Base-by-base conservation (phyloP, 2,888 invertebrate genomes). In the Herminia tarsipennalis region DNA sequence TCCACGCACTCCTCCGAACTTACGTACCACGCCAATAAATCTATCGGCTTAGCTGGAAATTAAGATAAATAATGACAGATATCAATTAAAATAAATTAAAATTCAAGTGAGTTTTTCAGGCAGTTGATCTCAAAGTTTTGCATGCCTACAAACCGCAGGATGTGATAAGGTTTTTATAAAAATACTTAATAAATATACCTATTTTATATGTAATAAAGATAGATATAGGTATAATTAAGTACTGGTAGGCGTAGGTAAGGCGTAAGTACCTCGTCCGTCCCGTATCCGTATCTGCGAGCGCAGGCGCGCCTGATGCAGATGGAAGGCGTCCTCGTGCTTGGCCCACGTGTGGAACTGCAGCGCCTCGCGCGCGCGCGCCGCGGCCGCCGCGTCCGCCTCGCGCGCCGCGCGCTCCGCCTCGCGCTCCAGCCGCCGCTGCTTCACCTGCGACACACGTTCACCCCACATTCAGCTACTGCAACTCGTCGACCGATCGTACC, bases 321-420 rank as follows among this genome's bases (percentile, higher is more conserved):
- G 99, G 91, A 99, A 99, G 82, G 97, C 95, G 85, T 99, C 98
- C 88, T 99, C 99, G 76, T 99, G 98, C 24, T 96, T 94, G 74
- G 97, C 96, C 98, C 99, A 99, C 73, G 97, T 97, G 80, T 80
- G 97, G 97, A 43, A 97, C 96, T 39, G 98, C 95, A 88, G 98
- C 95, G 88, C 97, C 96, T 74, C 97, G 94, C 66, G 93, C 74
- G 99, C 98, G 71, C 97, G 92, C 78, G 96, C 92, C 75, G 95
- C 94, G 83, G 95, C 94, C 78, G 97, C 97, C 51, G 87, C 79
- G 75, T 89, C 90, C 52, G 96, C 95, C 75, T 97, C 97, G 85
- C 76, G 95, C 93, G 94, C 95, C 70, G 95, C 95, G 3, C 97
- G 93, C 81, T 98, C 98, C 53, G 95, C 92, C 88, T 99, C 98